Evolutionary conservation across 2,797 vertebrate genomes (phyloP).

Genomic region (Fringilla coelebs): DNA sequence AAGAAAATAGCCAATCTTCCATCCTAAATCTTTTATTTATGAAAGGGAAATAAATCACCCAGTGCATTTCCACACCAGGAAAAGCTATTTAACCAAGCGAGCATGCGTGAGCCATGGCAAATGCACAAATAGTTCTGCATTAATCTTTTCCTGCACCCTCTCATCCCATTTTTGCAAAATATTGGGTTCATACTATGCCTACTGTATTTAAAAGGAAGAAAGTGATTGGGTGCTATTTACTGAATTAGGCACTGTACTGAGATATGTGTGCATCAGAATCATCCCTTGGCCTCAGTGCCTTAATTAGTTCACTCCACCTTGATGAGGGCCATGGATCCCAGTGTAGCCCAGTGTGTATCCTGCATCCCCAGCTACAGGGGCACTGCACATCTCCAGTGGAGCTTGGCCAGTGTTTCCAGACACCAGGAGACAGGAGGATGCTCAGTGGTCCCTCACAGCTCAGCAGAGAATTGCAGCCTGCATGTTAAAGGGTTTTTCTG

Average conservation of each 20-base stretch:
- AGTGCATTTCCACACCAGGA: constrained; percentile 47
- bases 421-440: background rate
- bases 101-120: constrained; percentile 37
- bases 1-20: constrained; percentile 51
- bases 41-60: constrained; percentile 49
- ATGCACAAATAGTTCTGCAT: constrained; percentile 34
- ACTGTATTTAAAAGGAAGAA: constrained; percentile 45
- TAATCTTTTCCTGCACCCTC: constrained; percentile 52
- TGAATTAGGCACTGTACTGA: constrained; percentile 10
- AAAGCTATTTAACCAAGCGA: constrained; percentile 56
- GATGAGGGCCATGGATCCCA: background rate
- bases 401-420: background rate
- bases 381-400: background rate
- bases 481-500: background rate
- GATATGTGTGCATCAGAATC: constrained; percentile 32
- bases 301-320: constrained; percentile 28
- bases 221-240: constrained; percentile 47
- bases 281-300: background rate
- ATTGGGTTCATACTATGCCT: background rate
- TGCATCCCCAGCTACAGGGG: background rate
- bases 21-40: constrained; percentile 63
- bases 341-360: background rate
- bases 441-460: background rate
- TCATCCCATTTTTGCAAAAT: constrained; percentile 38
- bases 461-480: background rate